Base-by-base conservation (phyloP, 2,113 vertebrate species). In the Coryphaenoides rupestris region DNA sequence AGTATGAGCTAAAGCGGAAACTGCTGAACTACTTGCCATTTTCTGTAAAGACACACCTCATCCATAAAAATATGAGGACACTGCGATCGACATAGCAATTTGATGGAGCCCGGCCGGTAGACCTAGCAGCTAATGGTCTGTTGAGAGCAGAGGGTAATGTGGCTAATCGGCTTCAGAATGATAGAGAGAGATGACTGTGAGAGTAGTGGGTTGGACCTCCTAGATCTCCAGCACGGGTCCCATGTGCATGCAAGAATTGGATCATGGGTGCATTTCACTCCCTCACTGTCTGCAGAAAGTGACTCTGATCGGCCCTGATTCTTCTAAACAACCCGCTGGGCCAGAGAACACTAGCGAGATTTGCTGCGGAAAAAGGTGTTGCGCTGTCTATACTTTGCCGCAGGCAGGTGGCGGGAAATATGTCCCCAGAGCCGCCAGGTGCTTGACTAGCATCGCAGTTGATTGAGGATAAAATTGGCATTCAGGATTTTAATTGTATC, bases 151-250 rank as follows among this genome's bases (percentile, higher is more conserved):
- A 70, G 76, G 77, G 70, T 88, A 84, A 86, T 76, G 69, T 79
- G 78, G 66, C 80, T 88, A 86, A 90, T 86, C 77, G 66, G 76
- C 74, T 85, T 74, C 73, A 75, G 84, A 86, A 79, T 80, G 68
- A 77, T 76, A 24, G 22, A 63, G 57, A n/a, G 70, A 70, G 50
- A 62, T 28, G 28, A 47, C 72, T 21, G 58, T 7, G 33, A 40
- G 33, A 40, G 33, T 40, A 10, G 33, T 40, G 33, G 33, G 33
- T 40, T 7, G 33, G 33, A 40, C 33, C 33, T 40, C 13, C 33
- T 40, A 40, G 9, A 12, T 40, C 33, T 7, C 33, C 33, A 40
- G 33, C 33, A 40, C 33, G 9, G 6, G 13, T 9, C 7, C 33
- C 13, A 12, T 12, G 33, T 10, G 13, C 33, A 40, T 12, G 2